Conservation (phyloP, 2,888 invertebrate genomes). For the Chaetoderma sp. region DNA sequence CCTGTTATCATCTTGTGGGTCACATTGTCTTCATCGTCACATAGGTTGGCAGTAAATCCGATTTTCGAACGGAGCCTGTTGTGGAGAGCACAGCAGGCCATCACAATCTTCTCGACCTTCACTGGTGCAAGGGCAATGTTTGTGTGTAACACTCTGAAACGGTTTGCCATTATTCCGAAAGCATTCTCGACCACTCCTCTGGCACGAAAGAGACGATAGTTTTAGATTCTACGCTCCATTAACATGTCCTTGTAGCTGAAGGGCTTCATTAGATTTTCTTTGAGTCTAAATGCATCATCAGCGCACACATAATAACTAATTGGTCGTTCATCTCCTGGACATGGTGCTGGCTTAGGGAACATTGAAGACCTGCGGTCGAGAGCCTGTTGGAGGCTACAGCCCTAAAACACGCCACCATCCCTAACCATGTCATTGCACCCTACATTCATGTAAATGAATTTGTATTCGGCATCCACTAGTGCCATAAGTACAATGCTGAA, state of each 20-base stretch:
- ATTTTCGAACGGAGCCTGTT: slow-evolving; percentile 11
- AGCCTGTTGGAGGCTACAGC: background rate
- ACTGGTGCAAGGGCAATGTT: slow-evolving; percentile 16
- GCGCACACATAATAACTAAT: slow-evolving; percentile 7
- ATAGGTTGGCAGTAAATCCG: too few relatives aligned
- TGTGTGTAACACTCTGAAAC: slow-evolving; percentile 19
- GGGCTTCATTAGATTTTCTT: slow-evolving; percentile 14
- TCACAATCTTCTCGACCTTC: slow-evolving; percentile 8
- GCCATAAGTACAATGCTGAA: slow-evolving; percentile 25
- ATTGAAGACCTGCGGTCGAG: too few relatives aligned
- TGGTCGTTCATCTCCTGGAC: background rate
- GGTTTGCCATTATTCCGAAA: slow-evolving; percentile 14
- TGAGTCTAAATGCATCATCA: slow-evolving; percentile 14
- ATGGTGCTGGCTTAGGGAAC: slow-evolving; percentile 5
- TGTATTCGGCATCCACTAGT: slow-evolving; percentile 18
- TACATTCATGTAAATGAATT: slow-evolving; percentile 20
- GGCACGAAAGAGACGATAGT: slow-evolving; percentile 12
- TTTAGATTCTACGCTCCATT: slow-evolving; percentile 5
- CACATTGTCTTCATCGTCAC: too few relatives aligned
- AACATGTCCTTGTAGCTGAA: background rate
- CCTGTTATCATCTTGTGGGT: too few relatives aligned
- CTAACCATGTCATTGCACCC: slow-evolving; percentile 4
- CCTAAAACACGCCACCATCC: slow-evolving; percentile 3
- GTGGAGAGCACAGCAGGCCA: slow-evolving; percentile 21
- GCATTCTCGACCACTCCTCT: slow-evolving; percentile 19